phyloP scores from a whole-genome alignment of 2,113 vertebrate species.

The Vulpes vulpes region DNA sequence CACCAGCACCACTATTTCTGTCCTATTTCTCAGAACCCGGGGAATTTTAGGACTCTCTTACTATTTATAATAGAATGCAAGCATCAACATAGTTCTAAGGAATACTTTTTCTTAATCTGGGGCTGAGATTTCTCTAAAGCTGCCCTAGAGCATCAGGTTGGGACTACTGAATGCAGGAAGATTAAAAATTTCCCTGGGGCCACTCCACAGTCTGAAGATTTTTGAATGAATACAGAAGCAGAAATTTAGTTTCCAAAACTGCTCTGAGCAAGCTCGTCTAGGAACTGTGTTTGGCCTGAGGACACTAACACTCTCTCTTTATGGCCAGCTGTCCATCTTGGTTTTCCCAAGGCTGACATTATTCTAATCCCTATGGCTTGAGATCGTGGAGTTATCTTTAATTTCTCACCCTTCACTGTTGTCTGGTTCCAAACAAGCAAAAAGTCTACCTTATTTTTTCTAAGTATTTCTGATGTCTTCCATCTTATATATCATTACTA shows the following conservation, averaged over 20 bases:
- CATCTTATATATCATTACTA: not conserved
- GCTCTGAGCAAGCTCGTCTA: not conserved
- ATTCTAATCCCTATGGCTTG: not conserved
- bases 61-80: not conserved
- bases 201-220: not conserved
- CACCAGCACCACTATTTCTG: not conserved
- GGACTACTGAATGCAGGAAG: not conserved
- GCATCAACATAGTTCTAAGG: not conserved
- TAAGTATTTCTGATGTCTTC: not conserved
- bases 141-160: not conserved
- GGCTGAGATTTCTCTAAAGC: not conserved
- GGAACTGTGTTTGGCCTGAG: not conserved
- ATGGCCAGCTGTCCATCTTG: not conserved
- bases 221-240: not conserved
- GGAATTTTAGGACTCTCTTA: not conserved
- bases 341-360: not conserved
- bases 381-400: not conserved
- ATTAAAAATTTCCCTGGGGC: not conserved
- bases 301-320: rapidly evolving
- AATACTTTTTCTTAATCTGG: not conserved
- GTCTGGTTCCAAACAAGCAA: not conserved
- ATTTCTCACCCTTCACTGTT: not conserved
- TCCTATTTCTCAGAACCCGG: not conserved
- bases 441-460: not conserved
- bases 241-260: not conserved